Evolutionary conservation across 2,888 invertebrate species (phyloP), one percentile per base, ranked within the genome.

Genomic region (Diadromus collaris): DNA sequence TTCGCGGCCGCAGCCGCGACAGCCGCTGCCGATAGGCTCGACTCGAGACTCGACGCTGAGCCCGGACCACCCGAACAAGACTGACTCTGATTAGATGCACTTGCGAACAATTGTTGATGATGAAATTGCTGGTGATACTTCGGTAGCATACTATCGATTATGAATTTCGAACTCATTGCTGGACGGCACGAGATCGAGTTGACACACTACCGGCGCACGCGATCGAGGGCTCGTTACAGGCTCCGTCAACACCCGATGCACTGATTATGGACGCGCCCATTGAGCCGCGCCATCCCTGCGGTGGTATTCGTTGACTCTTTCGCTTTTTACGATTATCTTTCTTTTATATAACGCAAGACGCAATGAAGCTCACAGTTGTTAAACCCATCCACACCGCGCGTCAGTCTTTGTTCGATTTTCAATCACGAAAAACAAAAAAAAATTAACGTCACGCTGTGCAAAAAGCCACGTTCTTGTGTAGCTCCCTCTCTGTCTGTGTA

Each of bases 81-180:
- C 92, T 94, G 94, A 93, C 95, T 93, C 92, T 95, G 94, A 93
- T 95, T 94, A 92, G 95, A 93, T 92, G 94, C 93, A 92, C 94
- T 91, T 87, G 93, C 92, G 90, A 93, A 93, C 91, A 93, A 92
- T 91, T 94, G 93, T 88, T 93, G 95, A 91, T 95, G 95, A 91
- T 94, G 94, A 92, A 94, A 94, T 91, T 95, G 93, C 91, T 95
- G 95, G 92, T 94, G 96, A 93, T 97, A 97, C 94, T 97, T 97
- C 90, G 97, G 97, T 93, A 97, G 96, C 97, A 97, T 97, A 94
- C 97, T 97, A 96, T 97, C 97, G 94, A 97, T 96, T 94, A 97
- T 96, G 94, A 97, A 97, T 95, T 97, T 97, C 94, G 97, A 97
- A 95, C 95, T 96, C 97, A 97, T 97, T 78, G 83, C 83, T 83